These are phyloP conservation scores for Suncus etruscus DNA, from an alignment of 2,113 vertebrate genomes.

Conservation along the genomic window DNA sequence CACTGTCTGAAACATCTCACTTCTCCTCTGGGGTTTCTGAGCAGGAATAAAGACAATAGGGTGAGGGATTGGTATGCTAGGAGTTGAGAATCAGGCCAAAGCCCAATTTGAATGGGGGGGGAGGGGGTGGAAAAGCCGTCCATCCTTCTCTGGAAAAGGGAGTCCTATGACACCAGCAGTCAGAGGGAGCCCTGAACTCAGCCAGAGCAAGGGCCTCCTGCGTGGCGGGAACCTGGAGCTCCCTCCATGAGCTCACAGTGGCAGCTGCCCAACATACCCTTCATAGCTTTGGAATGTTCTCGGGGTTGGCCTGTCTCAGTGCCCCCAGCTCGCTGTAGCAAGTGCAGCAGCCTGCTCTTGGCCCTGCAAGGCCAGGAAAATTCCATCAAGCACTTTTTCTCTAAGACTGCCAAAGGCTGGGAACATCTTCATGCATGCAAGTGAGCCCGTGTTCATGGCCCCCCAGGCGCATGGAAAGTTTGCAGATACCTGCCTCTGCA, in stretches of 20 bases:
- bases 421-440: not conserved
- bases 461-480: not conserved
- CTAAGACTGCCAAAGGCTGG: slow-evolving; percentile 58
- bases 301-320: slow-evolving; percentile 39
- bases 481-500: not conserved
- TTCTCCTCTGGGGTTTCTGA: not conserved
- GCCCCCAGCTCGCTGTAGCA: slow-evolving; percentile 2
- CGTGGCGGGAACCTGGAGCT: slow-evolving; percentile 46
- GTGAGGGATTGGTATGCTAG: not conserved
- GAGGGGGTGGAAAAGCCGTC: not conserved
- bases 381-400: slow-evolving; percentile 43
- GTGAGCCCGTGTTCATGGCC: not conserved
- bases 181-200: not conserved
- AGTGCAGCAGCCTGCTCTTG: slow-evolving; percentile 29
- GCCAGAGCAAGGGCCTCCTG: slow-evolving; percentile 43
- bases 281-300: slow-evolving; percentile 66
- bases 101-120: not conserved
- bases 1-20: not conserved
- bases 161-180: not conserved
- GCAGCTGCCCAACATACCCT: slow-evolving; percentile 31
- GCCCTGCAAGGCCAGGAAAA: slow-evolving; percentile 70
- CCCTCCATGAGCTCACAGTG: slow-evolving; percentile 58
- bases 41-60: not conserved
- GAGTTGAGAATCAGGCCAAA: not conserved
- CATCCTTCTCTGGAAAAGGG: not conserved